These are phyloP conservation scores for Yoshiicerus persimilis DNA, from an alignment of 1,140 invertebrate species.

Conservation along the genomic window DNA sequence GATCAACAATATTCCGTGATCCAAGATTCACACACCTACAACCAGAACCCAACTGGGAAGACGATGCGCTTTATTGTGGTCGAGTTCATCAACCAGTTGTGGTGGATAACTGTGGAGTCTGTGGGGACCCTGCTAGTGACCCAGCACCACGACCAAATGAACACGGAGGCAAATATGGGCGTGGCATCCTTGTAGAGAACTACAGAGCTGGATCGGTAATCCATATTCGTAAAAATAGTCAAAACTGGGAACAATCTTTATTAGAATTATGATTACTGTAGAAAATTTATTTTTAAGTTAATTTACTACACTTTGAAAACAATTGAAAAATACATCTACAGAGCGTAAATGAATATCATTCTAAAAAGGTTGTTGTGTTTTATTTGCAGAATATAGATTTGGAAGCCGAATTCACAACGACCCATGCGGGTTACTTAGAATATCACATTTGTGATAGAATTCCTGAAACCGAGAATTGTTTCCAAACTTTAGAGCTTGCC, in stretches of 20 bases:
- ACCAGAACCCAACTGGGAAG: slow-evolving; percentile 52
- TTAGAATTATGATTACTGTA: too few relatives aligned
- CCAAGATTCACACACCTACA: slow-evolving; percentile 7
- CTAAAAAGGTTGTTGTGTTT: not conserved
- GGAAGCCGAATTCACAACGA: slow-evolving; percentile 56
- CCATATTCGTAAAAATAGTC: too few relatives aligned
- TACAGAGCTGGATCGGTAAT: slow-evolving; percentile 45
- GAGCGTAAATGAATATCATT: too few relatives aligned
- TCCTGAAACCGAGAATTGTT: slow-evolving; percentile 53
- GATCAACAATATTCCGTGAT: slow-evolving; percentile 58
- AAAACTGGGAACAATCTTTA: too few relatives aligned
- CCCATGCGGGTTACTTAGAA: slow-evolving; percentile 57
- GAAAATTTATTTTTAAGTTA: not conserved
- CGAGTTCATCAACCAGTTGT: slow-evolving; percentile 13
- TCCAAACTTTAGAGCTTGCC: slow-evolving; percentile 51
- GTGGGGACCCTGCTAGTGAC: slow-evolving; percentile 55
- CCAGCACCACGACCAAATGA: slow-evolving; percentile 52
- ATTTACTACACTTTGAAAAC: not conserved
- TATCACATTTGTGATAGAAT: slow-evolving; percentile 54
- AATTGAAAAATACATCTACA: too few relatives aligned
- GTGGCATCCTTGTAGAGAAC: slow-evolving; percentile 52
- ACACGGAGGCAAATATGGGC: slow-evolving; percentile 51
- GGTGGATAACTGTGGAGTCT: slow-evolving; percentile 56
- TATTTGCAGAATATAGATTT: slow-evolving; percentile 49
- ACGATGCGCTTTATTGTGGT: slow-evolving; percentile 50